Evolutionary conservation across 2,113 vertebrate species (phyloP).

Genomic region (Uropsilus gracilis): DNA sequence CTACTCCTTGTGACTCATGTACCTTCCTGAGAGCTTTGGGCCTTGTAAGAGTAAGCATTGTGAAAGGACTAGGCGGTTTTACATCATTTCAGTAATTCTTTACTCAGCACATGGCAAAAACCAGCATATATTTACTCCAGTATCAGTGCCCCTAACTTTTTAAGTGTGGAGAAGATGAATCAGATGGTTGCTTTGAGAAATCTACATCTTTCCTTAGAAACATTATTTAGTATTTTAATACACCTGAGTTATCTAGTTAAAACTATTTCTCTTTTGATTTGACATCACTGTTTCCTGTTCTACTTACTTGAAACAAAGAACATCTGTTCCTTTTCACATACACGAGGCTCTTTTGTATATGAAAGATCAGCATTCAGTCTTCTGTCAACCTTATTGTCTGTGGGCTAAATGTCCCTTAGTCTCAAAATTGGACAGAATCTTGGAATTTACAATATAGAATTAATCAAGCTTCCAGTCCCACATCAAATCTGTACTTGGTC

Average conservation of each 20-base stretch:
- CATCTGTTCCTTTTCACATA: not conserved
- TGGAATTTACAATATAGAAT: slow-evolving; percentile 42
- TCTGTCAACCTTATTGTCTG: not conserved
- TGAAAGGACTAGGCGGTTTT: not conserved
- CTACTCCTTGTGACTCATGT: not conserved
- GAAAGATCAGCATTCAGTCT: slow-evolving; percentile 41
- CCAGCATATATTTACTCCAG: not conserved
- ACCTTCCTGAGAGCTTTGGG: not conserved
- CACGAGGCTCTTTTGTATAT: not conserved
- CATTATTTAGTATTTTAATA: slow-evolving; percentile 37
- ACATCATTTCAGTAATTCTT: slow-evolving; percentile 15
- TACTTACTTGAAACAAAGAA: slow-evolving; percentile 51
- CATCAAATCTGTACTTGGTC: not conserved
- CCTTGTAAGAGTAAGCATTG: not conserved
- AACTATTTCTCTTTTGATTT: slow-evolving; percentile 54
- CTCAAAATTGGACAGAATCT: slow-evolving; percentile 28
- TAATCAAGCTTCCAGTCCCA: slow-evolving; percentile 4
- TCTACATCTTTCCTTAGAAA: not conserved
- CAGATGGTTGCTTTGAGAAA: not conserved
- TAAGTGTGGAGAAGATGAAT: not conserved
- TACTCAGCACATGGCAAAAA: slow-evolving; percentile 30
- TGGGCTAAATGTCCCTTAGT: slow-evolving; percentile 38
- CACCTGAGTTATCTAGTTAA: not conserved
- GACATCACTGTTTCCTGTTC: slow-evolving; percentile 15
- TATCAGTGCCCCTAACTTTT: not conserved